A percentile compares a stretch with the other conserved stretches of the same genome.
phyloP scores from a whole-genome alignment of 2,797 vertebrate species.

The Protosalanx chinensis region DNA sequence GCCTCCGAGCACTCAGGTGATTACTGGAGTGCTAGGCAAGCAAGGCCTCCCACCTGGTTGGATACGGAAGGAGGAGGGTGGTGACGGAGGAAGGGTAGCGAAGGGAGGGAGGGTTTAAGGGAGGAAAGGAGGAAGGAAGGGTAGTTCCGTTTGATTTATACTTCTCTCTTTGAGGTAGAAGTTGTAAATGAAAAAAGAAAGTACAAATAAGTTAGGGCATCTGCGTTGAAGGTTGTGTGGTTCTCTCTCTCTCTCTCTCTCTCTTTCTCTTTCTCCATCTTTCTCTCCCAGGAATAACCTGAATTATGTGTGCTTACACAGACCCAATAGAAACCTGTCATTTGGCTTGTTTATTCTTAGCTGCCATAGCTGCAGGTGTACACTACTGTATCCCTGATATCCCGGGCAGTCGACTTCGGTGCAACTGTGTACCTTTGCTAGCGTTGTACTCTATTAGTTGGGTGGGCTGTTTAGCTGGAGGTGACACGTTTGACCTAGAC shows the following conservation, averaged over 20 bases:
- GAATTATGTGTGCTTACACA: background rate
- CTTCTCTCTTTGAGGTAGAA: background rate
- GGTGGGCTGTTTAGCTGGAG: too few species aligned
- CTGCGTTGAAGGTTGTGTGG: background rate
- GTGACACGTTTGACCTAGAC: background rate
- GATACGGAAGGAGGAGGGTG: background rate
- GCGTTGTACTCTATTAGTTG: too few species aligned
- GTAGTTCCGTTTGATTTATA: conserved; percentile 2
- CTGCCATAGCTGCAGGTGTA: background rate
- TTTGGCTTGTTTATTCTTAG: background rate
- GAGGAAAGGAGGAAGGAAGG: background rate
- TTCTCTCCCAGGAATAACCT: background rate
- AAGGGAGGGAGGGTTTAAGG: background rate
- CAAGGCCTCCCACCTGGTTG: conserved; percentile 13
- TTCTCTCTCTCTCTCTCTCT: background rate
- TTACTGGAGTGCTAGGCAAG: conserved; percentile 21
- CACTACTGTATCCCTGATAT: background rate
- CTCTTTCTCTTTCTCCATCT: background rate
- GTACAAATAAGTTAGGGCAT: background rate
- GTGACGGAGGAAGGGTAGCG: background rate
- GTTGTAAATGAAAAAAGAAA: background rate
- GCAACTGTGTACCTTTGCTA: too few species aligned
- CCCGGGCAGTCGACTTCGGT: too few species aligned
- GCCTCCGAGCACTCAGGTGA: conserved; percentile 22
- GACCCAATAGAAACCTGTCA: background rate